Conservation (phyloP, 1,140 invertebrate species). For the Pogonognathellus flavescens region DNA sequence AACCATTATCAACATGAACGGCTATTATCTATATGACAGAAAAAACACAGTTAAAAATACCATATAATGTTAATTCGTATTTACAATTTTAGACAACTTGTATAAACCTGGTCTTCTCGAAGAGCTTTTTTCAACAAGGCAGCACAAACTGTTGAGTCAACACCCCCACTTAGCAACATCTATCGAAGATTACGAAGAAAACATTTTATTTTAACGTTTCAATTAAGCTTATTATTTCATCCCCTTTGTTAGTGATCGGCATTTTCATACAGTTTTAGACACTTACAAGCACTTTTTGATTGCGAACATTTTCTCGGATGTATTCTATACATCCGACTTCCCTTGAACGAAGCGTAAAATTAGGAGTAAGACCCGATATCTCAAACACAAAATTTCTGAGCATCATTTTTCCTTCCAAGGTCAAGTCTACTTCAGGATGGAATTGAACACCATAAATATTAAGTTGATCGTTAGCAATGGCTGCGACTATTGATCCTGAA, state of each 20-base stretch:
- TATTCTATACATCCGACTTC: conserved; percentile 95
- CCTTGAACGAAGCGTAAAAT: conserved; percentile 89
- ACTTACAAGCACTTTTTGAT: conserved; percentile 93
- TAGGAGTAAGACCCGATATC: conserved; percentile 86
- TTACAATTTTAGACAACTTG: not conserved
- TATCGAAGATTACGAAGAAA: conserved; percentile 70
- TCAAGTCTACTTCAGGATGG: conserved; percentile 96
- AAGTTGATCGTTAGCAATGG: conserved; percentile 91
- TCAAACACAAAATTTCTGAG: conserved; percentile 96
- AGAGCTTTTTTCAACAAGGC: conserved; percentile 92
- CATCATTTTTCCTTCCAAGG: conserved; percentile 90
- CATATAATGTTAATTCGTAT: not conserved
- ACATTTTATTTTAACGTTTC: too few relatives aligned
- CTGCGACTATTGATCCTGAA: conserved; percentile 87
- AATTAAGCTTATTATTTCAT: too few relatives aligned
- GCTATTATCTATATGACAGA: conserved; percentile 79
- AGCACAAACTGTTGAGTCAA: conserved; percentile 98
- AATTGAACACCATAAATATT: conserved; percentile 98
- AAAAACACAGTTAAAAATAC: conserved; percentile 9
- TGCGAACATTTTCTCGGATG: conserved; percentile 90
- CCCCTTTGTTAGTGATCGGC: too few relatives aligned
- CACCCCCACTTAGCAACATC: conserved; percentile 95
- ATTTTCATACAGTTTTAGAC: not conserved
- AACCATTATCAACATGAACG: conserved; percentile 98
- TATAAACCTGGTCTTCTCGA: conserved; percentile 80